Conservation (phyloP, 2,113 vertebrate genomes). For the Morone chrysops region DNA sequence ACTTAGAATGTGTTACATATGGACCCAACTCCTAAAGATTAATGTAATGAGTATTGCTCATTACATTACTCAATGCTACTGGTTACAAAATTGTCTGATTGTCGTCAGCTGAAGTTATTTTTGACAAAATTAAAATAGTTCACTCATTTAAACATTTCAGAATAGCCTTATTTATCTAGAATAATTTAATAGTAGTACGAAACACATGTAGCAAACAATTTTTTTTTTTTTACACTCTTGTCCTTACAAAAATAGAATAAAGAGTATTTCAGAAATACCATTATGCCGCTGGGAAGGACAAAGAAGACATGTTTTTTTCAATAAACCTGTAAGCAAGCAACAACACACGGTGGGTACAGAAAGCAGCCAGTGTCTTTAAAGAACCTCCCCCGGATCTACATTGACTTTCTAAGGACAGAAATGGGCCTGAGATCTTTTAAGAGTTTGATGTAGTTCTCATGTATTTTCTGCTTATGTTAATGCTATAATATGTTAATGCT, state of each 20-base stretch:
- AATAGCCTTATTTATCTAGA: background rate
- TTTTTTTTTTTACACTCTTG: background rate
- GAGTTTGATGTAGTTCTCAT: slow-evolving; percentile 33
- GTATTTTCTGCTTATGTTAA: slow-evolving; percentile 40
- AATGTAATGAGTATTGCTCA: background rate
- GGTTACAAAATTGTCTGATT: background rate
- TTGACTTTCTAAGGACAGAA: slow-evolving; percentile 7
- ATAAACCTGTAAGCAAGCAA: slow-evolving; percentile 27
- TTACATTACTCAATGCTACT: background rate
- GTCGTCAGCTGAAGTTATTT: background rate
- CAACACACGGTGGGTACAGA: background rate
- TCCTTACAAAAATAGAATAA: background rate
- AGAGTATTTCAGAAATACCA: background rate
- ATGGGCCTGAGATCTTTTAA: slow-evolving; percentile 19
- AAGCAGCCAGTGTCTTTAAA: slow-evolving; percentile 4
- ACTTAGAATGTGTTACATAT: background rate
- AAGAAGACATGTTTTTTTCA: slow-evolving; percentile 8
- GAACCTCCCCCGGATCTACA: background rate
- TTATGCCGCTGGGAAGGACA: slow-evolving; percentile 25
- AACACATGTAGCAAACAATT: background rate
- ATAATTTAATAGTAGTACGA: background rate
- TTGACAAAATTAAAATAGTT: background rate
- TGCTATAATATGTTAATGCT: slow-evolving; percentile 38
- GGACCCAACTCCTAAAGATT: background rate
- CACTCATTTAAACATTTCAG: background rate